phyloP scores from a whole-genome alignment of 1,140 invertebrate genomes.

The Rhopalosiphum padi region DNA sequence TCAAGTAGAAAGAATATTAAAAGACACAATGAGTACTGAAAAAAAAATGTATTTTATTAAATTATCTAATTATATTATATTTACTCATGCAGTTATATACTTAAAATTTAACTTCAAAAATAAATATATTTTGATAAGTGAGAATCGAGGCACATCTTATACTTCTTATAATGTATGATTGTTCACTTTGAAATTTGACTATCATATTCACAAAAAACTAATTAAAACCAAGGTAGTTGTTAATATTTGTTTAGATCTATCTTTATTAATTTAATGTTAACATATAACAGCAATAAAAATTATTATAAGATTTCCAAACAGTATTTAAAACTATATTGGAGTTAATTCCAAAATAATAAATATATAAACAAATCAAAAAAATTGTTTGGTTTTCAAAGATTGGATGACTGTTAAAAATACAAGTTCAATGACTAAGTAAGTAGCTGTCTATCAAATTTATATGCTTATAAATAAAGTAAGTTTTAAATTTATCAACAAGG shows the following conservation, averaged over 20 bases:
- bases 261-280: background rate
- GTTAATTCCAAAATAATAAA: background rate
- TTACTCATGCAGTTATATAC: background rate
- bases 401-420: background rate
- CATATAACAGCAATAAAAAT: background rate
- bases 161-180: background rate
- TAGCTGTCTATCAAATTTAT: background rate
- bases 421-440: background rate
- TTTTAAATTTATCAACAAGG: background rate
- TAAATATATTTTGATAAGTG: background rate
- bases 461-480: background rate
- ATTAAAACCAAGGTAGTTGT: background rate
- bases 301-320: background rate
- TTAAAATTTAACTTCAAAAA: constrained; percentile 3
- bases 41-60: constrained; percentile 60
- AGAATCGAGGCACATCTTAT: background rate
- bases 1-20: constrained; percentile 88
- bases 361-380: background rate
- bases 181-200: background rate
- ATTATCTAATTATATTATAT: background rate
- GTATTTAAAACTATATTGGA: background rate
- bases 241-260: background rate
- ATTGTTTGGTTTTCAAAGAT: background rate
- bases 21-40: constrained; percentile 88
- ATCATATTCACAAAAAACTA: background rate